Evolutionary conservation across 1,140 invertebrate genomes (phyloP), one percentile per base, ranked within the genome.

Genomic region (Zaprionus kolodkinae): DNA sequence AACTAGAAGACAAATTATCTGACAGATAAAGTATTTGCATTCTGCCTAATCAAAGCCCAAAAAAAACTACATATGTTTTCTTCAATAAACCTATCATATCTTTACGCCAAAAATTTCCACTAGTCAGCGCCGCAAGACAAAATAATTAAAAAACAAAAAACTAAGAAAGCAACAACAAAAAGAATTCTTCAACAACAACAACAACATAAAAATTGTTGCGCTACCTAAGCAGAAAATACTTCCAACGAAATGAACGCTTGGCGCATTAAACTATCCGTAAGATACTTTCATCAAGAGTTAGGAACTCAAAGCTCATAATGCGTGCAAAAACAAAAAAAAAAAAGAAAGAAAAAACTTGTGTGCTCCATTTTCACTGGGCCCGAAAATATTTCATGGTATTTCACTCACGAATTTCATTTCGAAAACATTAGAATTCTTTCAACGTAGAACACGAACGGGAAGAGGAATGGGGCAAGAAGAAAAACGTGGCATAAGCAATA

Each of bases 321-420:
- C 74, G 70, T 66, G 76, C 48, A 45, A 71, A 74, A 69, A n/a
- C n/a, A 17, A 27, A 73, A 27, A 27, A 27, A 27, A n/a, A n/a
- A n/a, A n/a, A n/a, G n/a, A n/a, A 30, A 30, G 3, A 30, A 30
- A 30, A 3, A 74, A 75, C 45, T 67, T 67, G 17, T 17, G 13
- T 38, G 40, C 40, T 65, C 52, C 52, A 45, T 43, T 54, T 40
- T 65, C 63, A 65, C 48, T 56, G 66, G 38, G 67, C 48, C 79
- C 35, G 25, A 10, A 38, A 17, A 62, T 73, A 68, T 78, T 78
- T 80, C 80, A 88, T 75, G 71, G 78, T 88, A 88, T 88, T 88
- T 88, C 78, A 76, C 85, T 89, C 85, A 88, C 85, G 85, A 88
- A 88, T 78, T 88, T 88, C 78, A 88, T 88, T 89, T 89, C 71